Evolutionary conservation across 2,113 vertebrate genomes (phyloP).

Genomic region (Phainopepla nitens): DNA sequence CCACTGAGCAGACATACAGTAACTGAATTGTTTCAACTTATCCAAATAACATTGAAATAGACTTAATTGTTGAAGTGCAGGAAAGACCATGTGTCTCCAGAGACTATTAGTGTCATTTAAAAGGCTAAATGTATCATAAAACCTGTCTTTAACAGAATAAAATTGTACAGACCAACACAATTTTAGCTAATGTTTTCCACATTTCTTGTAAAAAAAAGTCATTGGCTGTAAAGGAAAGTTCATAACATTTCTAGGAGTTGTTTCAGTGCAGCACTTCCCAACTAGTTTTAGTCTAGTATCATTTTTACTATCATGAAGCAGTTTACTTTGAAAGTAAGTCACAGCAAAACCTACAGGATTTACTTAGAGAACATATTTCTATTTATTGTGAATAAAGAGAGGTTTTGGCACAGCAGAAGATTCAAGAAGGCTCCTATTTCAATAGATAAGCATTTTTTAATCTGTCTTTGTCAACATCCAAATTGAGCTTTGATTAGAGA

Average conservation of each 20-base stretch:
- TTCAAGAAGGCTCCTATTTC: background rate
- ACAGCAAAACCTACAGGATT: background rate
- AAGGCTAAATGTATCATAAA: constrained; percentile 84
- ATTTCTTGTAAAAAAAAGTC: constrained; percentile 69
- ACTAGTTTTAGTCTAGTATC: background rate
- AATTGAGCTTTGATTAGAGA: background rate
- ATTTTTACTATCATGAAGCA: background rate
- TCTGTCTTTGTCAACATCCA: background rate
- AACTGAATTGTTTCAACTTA: constrained; percentile 82
- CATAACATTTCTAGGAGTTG: constrained; percentile 7
- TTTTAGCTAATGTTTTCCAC: constrained; percentile 84
- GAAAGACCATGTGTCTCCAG: constrained; percentile 75
- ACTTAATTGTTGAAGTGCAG: constrained; percentile 81
- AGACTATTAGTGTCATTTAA: constrained; percentile 86
- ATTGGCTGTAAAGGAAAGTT: constrained; percentile 21
- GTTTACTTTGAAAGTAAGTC: background rate
- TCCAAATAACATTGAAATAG: constrained; percentile 80
- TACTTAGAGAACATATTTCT: background rate
- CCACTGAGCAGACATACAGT: constrained; percentile 73
- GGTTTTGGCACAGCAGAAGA: background rate
- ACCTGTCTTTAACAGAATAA: constrained; percentile 81
- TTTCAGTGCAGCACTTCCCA: constrained; percentile 8
- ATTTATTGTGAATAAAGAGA: background rate
- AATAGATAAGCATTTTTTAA: background rate
- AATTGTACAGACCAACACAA: constrained; percentile 82